A percentile compares a stretch with the other conserved stretches of the same genome.
Evolutionary conservation across 2,888 invertebrate genomes (phyloP).

Genomic region (Adineta ricciae): DNA sequence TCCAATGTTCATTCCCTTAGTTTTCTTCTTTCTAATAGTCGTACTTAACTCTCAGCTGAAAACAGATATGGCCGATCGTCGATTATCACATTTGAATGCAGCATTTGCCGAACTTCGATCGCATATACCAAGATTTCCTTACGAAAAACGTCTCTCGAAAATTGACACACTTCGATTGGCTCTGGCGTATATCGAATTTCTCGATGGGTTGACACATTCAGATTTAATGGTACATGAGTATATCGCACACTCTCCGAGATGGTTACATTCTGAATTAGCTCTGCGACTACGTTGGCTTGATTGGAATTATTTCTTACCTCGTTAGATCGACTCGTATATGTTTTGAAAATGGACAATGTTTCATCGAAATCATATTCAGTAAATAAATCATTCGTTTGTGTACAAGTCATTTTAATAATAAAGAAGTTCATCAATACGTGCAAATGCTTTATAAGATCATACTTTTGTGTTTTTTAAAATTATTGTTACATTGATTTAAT

Average conservation of each 20-base stretch:
- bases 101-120: conserved; percentile 8
- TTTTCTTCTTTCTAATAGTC: not conserved
- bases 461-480: too few relatives aligned
- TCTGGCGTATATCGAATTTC: not conserved
- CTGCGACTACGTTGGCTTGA: not conserved
- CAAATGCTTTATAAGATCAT: too few relatives aligned
- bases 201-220: not conserved
- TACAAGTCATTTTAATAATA: too few relatives aligned
- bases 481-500: too few relatives aligned
- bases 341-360: too few relatives aligned
- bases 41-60: too few relatives aligned
- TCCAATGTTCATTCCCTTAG: not conserved
- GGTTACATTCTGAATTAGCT: not conserved
- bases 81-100: not conserved
- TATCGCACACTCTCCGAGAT: not conserved
- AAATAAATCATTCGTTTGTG: too few relatives aligned
- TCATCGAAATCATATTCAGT: too few relatives aligned
- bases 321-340: too few relatives aligned
- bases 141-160: conserved; percentile 10
- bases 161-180: conserved; percentile 11
- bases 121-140: conserved; percentile 2
- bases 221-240: not conserved
- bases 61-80: not conserved
- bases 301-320: not conserved
- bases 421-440: too few relatives aligned